phyloP scores from a whole-genome alignment of 2,113 vertebrate genomes.

The Xiphophorus couchianus region DNA sequence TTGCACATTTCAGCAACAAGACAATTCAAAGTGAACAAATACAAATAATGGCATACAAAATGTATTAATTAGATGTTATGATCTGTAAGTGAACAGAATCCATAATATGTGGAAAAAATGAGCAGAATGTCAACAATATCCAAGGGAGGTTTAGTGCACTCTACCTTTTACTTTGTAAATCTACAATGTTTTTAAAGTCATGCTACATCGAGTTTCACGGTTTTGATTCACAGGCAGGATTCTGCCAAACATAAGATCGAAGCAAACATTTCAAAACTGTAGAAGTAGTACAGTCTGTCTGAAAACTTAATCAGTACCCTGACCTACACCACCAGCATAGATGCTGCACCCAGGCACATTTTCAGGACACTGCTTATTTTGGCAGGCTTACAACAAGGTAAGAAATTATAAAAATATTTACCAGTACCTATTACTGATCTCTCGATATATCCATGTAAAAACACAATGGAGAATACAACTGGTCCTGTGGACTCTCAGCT shows the following conservation, averaged over 20 bases:
- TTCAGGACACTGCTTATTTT: background rate
- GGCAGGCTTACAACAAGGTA: background rate
- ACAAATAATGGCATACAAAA: too few relatives aligned
- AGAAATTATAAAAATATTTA: background rate
- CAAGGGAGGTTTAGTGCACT: background rate
- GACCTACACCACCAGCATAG: background rate
- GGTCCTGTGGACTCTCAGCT: background rate
- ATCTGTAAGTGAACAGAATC: background rate
- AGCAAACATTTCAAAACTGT: background rate
- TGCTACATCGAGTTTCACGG: background rate
- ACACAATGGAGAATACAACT: constrained; percentile 3
- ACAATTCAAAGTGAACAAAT: too few relatives aligned
- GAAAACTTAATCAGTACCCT: background rate
- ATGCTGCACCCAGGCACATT: background rate
- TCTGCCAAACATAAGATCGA: background rate
- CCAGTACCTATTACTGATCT: background rate
- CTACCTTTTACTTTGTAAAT: background rate
- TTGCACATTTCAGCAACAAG: too few relatives aligned
- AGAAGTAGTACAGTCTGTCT: background rate
- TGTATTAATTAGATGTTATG: too few relatives aligned
- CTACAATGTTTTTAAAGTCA: background rate
- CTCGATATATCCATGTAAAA: constrained; percentile 2
- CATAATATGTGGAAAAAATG: background rate
- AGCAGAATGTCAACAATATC: background rate
- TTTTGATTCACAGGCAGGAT: background rate